These are phyloP conservation scores for Regulus satrapa DNA, from an alignment of 2,113 vertebrate genomes.

Conservation along the genomic window DNA sequence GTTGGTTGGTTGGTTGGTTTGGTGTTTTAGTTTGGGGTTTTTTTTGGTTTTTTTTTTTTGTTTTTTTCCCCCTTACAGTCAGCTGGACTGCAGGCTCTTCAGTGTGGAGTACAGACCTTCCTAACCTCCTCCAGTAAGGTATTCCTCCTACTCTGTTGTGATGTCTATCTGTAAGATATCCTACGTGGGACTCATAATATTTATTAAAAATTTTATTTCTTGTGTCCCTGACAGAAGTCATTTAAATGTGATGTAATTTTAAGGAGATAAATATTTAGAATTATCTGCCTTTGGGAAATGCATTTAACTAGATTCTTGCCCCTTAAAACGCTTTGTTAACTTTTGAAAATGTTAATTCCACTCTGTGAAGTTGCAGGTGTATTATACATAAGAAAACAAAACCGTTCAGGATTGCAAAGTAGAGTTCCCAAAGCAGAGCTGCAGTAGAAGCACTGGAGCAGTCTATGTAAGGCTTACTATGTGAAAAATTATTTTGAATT, in stretches of 20 bases:
- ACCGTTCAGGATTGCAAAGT: not conserved
- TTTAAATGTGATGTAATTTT: not conserved
- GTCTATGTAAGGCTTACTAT: not conserved
- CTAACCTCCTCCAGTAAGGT: not conserved
- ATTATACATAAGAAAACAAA: not conserved
- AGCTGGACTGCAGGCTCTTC: not conserved
- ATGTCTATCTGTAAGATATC: not conserved
- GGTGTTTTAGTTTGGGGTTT: too few relatives aligned
- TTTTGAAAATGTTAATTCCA: not conserved
- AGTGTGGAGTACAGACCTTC: not conserved
- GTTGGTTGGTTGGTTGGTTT: too few relatives aligned
- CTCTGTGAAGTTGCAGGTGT: not conserved
- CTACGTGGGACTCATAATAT: not conserved
- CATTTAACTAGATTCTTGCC: not conserved
- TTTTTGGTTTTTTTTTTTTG: not conserved
- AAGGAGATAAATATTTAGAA: not conserved
- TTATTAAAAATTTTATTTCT: not conserved
- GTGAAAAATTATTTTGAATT: not conserved
- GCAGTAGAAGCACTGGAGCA: not conserved
- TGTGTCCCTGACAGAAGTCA: not conserved
- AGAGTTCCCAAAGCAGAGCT: not conserved
- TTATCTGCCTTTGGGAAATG: not conserved
- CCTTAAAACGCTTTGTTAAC: not conserved
- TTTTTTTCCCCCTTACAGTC: fast-evolving
- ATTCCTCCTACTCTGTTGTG: not conserved